phyloP scores from a whole-genome alignment of 2,888 invertebrate genomes.

The Sesia apiformis region DNA sequence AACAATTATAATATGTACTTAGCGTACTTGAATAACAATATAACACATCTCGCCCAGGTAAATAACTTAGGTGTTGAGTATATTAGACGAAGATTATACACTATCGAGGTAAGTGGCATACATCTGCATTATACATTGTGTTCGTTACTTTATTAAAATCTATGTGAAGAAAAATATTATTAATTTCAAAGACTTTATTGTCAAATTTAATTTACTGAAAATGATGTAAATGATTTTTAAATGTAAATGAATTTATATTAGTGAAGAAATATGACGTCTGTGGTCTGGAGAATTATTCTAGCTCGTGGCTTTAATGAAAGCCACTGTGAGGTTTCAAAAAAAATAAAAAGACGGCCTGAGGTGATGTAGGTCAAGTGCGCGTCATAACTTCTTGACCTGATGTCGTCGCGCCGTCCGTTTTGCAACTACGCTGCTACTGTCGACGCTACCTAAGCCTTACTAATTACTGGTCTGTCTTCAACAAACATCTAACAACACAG shows the following conservation, averaged over 20 bases:
- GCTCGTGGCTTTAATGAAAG: constrained; percentile 52
- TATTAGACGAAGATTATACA: no score
- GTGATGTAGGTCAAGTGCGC: constrained; percentile 52
- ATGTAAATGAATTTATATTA: background rate
- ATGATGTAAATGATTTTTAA: background rate
- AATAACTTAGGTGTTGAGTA: no score
- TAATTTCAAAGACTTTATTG: background rate
- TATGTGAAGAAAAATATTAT: no score
- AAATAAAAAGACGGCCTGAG: constrained; percentile 53
- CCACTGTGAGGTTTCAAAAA: constrained; percentile 49
- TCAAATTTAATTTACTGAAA: background rate
- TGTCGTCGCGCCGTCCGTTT: constrained; percentile 10
- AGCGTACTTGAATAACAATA: no score
- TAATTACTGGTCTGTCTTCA: constrained; percentile 2
- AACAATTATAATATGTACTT: no score
- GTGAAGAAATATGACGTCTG: constrained; percentile 16
- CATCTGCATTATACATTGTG: no score
- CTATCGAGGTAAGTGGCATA: no score
- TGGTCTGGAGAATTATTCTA: constrained; percentile 23
- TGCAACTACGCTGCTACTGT: constrained; percentile 14
- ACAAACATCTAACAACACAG: background rate
- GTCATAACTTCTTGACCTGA: constrained; percentile 60
- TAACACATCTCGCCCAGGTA: no score
- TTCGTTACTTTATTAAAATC: no score
- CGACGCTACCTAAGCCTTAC: constrained; percentile 2